These are phyloP conservation scores for Vultur gryphus DNA, from an alignment of 2,797 vertebrate genomes.

Conservation along the genomic window DNA sequence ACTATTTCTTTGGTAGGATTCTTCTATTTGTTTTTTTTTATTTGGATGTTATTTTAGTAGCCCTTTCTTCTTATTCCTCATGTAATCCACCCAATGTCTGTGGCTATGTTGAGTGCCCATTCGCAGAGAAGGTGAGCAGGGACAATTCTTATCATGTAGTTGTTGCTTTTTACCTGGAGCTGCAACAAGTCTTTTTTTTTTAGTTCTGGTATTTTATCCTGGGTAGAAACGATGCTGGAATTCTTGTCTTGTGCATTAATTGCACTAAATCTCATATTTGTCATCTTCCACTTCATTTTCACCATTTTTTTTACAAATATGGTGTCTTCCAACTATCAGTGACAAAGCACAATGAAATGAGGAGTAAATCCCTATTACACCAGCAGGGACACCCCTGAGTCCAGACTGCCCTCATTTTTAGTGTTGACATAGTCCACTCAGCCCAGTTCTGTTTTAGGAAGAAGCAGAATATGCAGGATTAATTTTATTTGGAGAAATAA, in stretches of 20 bases:
- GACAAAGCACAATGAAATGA: neutral
- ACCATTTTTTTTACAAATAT: neutral
- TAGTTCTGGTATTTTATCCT: neutral
- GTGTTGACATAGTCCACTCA: neutral
- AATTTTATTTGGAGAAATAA: neutral
- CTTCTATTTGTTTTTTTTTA: neutral
- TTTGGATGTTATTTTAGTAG: neutral
- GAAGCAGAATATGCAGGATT: neutral
- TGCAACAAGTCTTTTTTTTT: neutral
- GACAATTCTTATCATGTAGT: neutral
- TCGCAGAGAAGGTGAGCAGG: neutral
- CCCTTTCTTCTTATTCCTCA: neutral
- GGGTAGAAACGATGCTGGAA: neutral
- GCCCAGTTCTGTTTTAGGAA: neutral
- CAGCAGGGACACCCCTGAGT: neutral
- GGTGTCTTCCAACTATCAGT: neutral
- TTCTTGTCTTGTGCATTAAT: neutral
- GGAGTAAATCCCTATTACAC: neutral
- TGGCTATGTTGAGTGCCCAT: fast-evolving
- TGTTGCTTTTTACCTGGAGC: neutral
- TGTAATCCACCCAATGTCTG: neutral
- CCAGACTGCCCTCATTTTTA: neutral
- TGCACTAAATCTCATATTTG: neutral
- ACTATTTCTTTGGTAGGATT: neutral
- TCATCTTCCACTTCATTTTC: neutral